Percentiles rank a stretch among this genome's conserved stretches.
These are phyloP conservation scores for Lethenteron camtschaticum DNA, from an alignment of 2,113 vertebrate species.

Conservation along the genomic window DNA sequence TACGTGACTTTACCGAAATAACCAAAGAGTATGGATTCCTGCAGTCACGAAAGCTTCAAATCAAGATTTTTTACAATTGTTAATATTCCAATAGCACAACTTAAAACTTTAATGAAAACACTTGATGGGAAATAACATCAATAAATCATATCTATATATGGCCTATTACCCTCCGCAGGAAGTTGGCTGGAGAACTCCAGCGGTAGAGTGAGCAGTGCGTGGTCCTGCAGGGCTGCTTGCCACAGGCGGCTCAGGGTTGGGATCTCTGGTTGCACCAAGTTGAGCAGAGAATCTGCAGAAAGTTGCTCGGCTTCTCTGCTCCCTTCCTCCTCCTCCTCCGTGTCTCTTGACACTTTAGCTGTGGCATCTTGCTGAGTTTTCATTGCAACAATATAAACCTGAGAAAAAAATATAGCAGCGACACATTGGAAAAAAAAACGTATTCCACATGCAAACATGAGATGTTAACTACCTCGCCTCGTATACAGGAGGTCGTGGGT, in stretches of 20 bases:
- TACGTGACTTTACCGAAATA: no score
- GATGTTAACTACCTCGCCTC: no score
- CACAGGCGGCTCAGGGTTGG: conserved; percentile 72
- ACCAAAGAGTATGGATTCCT: no score
- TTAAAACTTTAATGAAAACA: no score
- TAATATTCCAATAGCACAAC: no score
- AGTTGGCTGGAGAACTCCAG: conserved; percentile 92
- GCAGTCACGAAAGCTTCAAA: no score
- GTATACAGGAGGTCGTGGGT: no score
- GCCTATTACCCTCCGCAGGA: conserved; percentile 53
- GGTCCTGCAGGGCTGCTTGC: conserved; percentile 74
- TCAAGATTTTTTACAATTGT: no score
- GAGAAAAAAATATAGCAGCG: neutral
- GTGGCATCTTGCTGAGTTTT: conserved; percentile 87
- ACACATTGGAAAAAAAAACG: no score
- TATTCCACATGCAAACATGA: no score
- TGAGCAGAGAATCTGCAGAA: conserved; percentile 67
- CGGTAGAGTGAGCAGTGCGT: conserved; percentile 75
- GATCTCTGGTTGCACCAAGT: conserved; percentile 69
- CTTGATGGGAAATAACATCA: no score
- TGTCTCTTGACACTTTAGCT: conserved; percentile 28
- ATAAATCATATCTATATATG: no score
- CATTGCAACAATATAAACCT: conserved; percentile 95
- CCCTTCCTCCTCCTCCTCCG: conserved; percentile 43
- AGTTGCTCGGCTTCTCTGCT: conserved; percentile 40